phyloP scores from a whole-genome alignment of 2,797 vertebrate genomes.

The Myiotriccus ornatus region DNA sequence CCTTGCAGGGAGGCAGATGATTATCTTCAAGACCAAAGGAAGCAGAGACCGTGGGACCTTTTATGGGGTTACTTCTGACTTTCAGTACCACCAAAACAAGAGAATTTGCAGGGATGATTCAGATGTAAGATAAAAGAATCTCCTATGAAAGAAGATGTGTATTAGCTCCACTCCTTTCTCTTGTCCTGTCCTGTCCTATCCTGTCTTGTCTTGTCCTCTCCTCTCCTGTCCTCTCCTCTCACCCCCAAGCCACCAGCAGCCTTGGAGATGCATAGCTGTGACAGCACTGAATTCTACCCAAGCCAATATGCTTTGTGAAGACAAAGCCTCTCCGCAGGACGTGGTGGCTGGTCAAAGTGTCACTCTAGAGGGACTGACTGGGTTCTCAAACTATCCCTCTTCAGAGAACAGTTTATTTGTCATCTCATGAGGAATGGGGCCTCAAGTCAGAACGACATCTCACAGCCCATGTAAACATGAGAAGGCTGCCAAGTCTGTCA shows the following conservation, averaged over 20 bases:
- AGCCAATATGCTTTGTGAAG: not conserved
- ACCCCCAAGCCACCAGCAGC: not conserved
- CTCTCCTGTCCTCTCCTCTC: not conserved
- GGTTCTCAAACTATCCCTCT: not conserved
- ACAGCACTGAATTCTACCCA: not conserved
- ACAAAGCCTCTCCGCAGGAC: not conserved
- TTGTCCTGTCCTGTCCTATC: not conserved
- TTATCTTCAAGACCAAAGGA: not conserved
- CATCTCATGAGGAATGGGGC: not conserved
- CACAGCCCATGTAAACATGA: not conserved
- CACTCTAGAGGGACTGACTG: not conserved
- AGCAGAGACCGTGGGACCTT: not conserved
- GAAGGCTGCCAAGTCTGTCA: not conserved
- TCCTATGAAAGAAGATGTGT: not conserved
- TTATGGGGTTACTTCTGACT: not conserved
- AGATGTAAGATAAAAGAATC: not conserved
- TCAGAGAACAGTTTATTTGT: not conserved
- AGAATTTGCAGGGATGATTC: not conserved
- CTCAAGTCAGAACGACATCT: not conserved
- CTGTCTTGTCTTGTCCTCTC: not conserved
- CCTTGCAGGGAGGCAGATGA: not conserved
- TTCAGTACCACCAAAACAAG: not conserved
- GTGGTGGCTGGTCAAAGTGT: not conserved
- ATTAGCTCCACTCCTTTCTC: not conserved
- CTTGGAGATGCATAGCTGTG: not conserved